Percentiles rank a stretch among this genome's conserved stretches.
phyloP scores from a whole-genome alignment of 2,113 vertebrate species.

The Galbula dea region DNA sequence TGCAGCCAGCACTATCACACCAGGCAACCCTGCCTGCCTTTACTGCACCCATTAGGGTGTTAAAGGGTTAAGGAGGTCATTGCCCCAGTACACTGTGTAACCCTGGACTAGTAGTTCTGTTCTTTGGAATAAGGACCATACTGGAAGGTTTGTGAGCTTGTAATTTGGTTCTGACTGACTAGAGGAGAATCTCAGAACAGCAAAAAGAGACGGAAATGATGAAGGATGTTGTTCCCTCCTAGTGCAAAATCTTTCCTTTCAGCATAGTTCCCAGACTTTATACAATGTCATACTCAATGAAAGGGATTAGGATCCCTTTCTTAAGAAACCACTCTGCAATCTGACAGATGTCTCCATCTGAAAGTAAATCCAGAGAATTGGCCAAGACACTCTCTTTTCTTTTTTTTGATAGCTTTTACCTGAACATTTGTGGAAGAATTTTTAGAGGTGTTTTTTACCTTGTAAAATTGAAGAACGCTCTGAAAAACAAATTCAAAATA shows the following conservation, averaged over 20 bases:
- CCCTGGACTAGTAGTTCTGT: not conserved
- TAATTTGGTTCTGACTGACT: not conserved
- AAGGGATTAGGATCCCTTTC: not conserved
- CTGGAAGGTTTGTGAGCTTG: not conserved
- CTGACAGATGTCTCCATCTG: not conserved
- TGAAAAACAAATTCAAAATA: not conserved
- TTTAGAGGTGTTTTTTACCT: not conserved
- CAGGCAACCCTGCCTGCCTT: accelerated
- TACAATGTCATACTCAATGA: not conserved
- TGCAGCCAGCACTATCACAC: accelerated
- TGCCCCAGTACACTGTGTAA: not conserved
- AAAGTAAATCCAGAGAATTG: not conserved
- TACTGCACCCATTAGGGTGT: accelerated
- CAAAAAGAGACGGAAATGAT: not conserved
- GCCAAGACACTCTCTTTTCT: not conserved
- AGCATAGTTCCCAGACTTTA: not conserved
- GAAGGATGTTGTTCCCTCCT: not conserved
- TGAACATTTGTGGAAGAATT: not conserved
- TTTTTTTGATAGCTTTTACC: not conserved
- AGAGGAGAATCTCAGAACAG: not conserved
- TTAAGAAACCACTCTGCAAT: not conserved
- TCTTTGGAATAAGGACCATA: not conserved
- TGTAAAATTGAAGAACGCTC: not conserved
- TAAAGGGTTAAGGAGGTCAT: not conserved
- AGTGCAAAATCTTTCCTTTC: not conserved